Evolutionary conservation across 2,888 invertebrate species (phyloP), one percentile per base, ranked within the genome.

Genomic region (Gryllus longicercus): DNA sequence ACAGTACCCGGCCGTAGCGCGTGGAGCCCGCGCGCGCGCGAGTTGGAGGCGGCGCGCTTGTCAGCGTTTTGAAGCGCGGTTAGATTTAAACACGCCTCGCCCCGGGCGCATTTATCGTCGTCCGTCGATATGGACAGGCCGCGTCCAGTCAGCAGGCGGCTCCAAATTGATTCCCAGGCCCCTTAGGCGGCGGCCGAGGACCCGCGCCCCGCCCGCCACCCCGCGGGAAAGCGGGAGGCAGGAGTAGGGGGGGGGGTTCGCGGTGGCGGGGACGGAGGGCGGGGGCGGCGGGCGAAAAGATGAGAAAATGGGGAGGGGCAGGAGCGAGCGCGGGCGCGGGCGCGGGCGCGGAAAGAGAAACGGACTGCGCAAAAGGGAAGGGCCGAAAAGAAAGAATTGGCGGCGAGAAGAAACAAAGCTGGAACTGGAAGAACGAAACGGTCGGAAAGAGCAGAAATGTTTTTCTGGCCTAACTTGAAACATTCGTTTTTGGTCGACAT

Each of bases 31-130:
- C 8, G 63, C 16, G 16, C 16, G 63, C 16, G 16, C 16, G 63
- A 4, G 63, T 63, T 1, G 3, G 14, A 63, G 14, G n/a, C 63
- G 63, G 63, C 63, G 63, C 63, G 63, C 16, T 63, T 63, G 63
- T 63, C 63, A 63, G 63, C 63, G 63, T 63, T 63, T 63, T 63
- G 63, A 63, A 63, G 63, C 63, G 63, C 63, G n/a, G 63, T 63
- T 63, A 63, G 63, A 63, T 63, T 63, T 63, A 63, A 63, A 63
- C 16, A 63, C 63, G 63, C 63, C 63, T n/a, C 63, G n/a, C 14
- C 63, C 14, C 16, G n/a, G 63, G 63, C 63, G 63, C 63, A 63
- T 63, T 63, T 63, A 63, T 63, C 63, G 63, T 63, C 63, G 16
- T 63, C 63, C 63, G 63, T 63, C 63, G 63, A 63, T 63, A 63